A percentile compares a stretch with the other conserved stretches of the same genome.
Evolutionary conservation across 2,113 vertebrate genomes (phyloP).

Genomic region (Catharus fuscescens): DNA sequence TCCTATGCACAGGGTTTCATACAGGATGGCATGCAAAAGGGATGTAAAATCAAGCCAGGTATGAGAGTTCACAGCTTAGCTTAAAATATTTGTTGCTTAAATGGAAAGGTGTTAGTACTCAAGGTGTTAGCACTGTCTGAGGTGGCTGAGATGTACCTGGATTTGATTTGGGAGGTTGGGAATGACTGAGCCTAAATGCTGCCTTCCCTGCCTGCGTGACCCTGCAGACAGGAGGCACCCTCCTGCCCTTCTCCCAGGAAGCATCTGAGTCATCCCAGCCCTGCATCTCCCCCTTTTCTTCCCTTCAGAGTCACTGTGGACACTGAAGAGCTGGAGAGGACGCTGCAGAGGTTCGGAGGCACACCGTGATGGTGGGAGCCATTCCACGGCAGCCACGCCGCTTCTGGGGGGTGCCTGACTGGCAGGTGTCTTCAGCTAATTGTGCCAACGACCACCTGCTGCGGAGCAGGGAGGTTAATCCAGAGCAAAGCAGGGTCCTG

Average conservation of each 20-base stretch:
- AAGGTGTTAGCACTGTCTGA: not conserved
- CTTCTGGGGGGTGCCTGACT: conserved; percentile 61
- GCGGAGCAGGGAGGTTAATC: not conserved
- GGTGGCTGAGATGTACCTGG: not conserved
- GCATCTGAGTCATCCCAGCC: not conserved
- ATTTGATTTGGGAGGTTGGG: not conserved
- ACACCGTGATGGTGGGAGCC: conserved; percentile 72
- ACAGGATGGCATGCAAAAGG: not conserved
- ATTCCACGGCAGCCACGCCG: conserved; percentile 60
- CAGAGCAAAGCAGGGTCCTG: not conserved
- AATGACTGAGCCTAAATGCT: not conserved
- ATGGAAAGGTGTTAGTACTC: not conserved
- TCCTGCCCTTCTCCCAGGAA: not conserved
- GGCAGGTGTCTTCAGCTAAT: conserved; percentile 53
- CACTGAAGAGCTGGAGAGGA: not conserved
- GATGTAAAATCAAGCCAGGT: not conserved
- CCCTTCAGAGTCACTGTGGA: not conserved
- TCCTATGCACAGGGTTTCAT: not conserved
- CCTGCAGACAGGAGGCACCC: not conserved
- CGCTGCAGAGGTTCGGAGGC: not conserved
- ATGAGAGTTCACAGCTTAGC: not conserved
- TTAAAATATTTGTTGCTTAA: not conserved
- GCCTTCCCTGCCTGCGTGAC: not conserved
- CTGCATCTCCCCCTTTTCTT: not conserved
- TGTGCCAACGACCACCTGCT: conserved; percentile 23